These are phyloP conservation scores for Ciona savignyi DNA, from an alignment of 23 tunicate species.

Conservation along the genomic window DNA sequence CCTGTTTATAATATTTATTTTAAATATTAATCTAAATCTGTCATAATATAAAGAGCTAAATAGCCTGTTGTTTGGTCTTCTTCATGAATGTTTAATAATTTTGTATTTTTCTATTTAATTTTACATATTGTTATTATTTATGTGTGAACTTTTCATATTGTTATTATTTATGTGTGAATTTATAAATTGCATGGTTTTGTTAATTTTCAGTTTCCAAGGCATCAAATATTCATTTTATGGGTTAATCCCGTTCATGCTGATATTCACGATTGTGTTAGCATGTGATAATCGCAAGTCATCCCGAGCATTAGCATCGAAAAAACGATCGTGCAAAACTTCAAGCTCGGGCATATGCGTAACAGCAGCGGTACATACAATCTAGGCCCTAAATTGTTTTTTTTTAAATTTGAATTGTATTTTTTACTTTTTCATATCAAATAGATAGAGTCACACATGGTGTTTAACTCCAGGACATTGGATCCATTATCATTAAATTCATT, in stretches of 20 bases:
- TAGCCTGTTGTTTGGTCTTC: background rate
- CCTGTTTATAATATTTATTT: no score
- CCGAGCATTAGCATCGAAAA: conserved; percentile 11
- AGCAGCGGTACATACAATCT: conserved; percentile 9
- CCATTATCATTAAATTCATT: no score
- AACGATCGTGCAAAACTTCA: conserved; percentile 39
- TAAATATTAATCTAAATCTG: no score
- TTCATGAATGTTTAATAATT: background rate
- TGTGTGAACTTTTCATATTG: background rate
- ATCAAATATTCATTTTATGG: conserved; percentile 73
- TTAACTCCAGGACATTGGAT: no score
- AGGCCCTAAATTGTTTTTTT: conserved; percentile 1
- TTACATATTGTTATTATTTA: background rate
- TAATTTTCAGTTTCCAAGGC: conserved; percentile 35
- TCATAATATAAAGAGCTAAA: no score
- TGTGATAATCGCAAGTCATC: conserved; percentile 35
- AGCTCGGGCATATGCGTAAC: conserved; percentile 73
- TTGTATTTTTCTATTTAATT: background rate
- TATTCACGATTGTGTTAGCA: conserved; percentile 44
- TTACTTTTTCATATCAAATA: background rate
- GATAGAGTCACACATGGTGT: no score
- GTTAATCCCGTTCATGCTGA: conserved; percentile 79
- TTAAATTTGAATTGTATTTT: background rate
- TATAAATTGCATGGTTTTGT: background rate
- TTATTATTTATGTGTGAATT: background rate